phyloP scores from a whole-genome alignment of 2,888 invertebrate genomes.

The Drosophila lacicola region DNA sequence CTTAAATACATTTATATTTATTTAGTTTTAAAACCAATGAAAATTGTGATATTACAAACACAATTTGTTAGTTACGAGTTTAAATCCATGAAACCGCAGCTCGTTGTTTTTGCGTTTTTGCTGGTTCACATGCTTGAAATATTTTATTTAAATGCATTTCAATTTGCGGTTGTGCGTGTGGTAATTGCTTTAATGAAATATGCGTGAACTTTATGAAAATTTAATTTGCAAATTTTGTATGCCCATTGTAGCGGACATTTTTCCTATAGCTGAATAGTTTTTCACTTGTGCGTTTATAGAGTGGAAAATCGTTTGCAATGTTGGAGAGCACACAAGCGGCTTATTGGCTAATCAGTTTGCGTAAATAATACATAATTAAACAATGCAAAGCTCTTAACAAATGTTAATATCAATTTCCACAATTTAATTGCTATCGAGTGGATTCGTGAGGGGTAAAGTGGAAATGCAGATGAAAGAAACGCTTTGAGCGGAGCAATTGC shows the following conservation, averaged over 20 bases:
- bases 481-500: slow-evolving; percentile 45
- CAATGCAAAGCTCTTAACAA: slow-evolving; percentile 27
- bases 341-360: slow-evolving; percentile 61
- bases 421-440: slow-evolving; percentile 20
- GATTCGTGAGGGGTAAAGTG: too few relatives aligned
- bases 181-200: slow-evolving; percentile 63
- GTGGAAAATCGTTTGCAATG: slow-evolving; percentile 41
- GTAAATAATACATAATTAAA: slow-evolving; percentile 46
- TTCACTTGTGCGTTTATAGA: slow-evolving; percentile 28
- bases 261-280: slow-evolving; percentile 24
- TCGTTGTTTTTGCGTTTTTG: slow-evolving; percentile 25
- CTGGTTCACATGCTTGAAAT: slow-evolving; percentile 33
- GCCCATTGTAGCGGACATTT: slow-evolving; percentile 17
- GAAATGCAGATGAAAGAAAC: slow-evolving; percentile 30
- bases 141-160: slow-evolving; percentile 54
- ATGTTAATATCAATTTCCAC: slow-evolving; percentile 38
- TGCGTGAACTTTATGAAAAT: slow-evolving; percentile 55
- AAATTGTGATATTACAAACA: not conserved
- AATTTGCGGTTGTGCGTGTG: slow-evolving; percentile 46
- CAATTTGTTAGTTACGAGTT: slow-evolving; percentile 11
- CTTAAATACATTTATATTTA: not conserved
- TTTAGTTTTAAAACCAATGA: not conserved
- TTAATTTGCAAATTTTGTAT: slow-evolving; percentile 54
- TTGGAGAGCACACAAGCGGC: slow-evolving; percentile 32
- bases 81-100: slow-evolving; percentile 12